Percentiles rank a stretch among this genome's conserved stretches.
Conservation (phyloP, 2,797 vertebrate species). For the Poecilia velifera region DNA sequence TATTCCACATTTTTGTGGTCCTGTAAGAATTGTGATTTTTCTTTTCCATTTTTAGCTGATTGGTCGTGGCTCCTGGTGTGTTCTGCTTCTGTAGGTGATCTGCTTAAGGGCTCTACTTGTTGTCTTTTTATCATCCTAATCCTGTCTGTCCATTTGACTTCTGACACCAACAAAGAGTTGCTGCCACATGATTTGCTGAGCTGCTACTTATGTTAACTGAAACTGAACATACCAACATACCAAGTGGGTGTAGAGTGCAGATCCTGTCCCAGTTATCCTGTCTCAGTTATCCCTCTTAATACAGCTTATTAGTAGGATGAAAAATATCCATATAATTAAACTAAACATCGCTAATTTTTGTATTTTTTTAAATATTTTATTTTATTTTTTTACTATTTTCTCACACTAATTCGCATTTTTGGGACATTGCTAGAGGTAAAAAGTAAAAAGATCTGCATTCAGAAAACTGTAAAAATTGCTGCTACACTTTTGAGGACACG, state of each 20-base stretch:
- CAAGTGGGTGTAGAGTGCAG: no score
- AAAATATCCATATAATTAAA: background rate
- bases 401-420: background rate
- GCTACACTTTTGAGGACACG: background rate
- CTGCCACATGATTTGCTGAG: background rate
- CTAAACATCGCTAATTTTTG: background rate
- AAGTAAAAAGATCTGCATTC: background rate
- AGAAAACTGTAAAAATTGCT: background rate
- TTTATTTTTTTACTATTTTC: background rate
- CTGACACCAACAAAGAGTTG: background rate
- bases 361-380: background rate
- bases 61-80: background rate
- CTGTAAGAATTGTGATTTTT: background rate
- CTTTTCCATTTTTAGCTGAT: background rate
- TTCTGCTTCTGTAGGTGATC: background rate
- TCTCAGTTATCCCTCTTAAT: background rate
- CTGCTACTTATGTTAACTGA: background rate
- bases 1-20: background rate
- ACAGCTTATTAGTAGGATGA: background rate
- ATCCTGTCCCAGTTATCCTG: background rate
- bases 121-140: background rate
- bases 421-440: background rate
- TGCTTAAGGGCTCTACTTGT: background rate
- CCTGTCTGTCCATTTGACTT: background rate
- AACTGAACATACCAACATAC: background rate